These are phyloP conservation scores for Drosophila eohydei DNA, from an alignment of 2,888 invertebrate genomes.

Conservation along the genomic window DNA sequence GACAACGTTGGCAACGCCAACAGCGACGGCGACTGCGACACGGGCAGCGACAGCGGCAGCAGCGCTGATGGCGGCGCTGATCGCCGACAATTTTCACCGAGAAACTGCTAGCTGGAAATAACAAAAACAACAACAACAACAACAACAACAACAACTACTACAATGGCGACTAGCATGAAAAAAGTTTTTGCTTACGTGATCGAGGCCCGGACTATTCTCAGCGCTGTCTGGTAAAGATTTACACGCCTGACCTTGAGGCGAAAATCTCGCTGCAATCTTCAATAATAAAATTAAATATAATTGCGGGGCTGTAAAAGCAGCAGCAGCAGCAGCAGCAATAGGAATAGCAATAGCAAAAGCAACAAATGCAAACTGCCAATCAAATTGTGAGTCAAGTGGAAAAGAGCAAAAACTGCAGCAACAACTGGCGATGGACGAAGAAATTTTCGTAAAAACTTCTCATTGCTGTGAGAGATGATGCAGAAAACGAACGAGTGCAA, in stretches of 20 bases:
- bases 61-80: constrained; percentile 37
- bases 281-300: constrained; percentile 82
- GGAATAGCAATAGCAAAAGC: constrained; percentile 32
- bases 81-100: constrained; percentile 51
- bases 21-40: neutral
- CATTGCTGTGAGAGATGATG: constrained; percentile 72
- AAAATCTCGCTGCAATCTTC: constrained; percentile 81
- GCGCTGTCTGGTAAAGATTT: constrained; percentile 74
- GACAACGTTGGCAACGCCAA: constrained; percentile 28
- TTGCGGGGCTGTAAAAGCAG: constrained; percentile 71
- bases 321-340: constrained; percentile 36
- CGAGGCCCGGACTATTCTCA: constrained; percentile 54
- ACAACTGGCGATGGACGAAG: constrained; percentile 60
- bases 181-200: constrained; percentile 73
- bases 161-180: constrained; percentile 28
- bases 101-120: constrained; percentile 55
- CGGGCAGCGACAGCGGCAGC: constrained; percentile 17
- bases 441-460: constrained; percentile 76
- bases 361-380: constrained; percentile 76
- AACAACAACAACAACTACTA: constrained; percentile 13
- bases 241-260: constrained; percentile 77
- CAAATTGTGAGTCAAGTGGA: constrained; percentile 79
- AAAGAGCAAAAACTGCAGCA: constrained; percentile 77
- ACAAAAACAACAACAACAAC: constrained; percentile 12
- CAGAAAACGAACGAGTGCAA: constrained; percentile 63